phyloP scores from a whole-genome alignment of 2,888 invertebrate genomes.

The Agapostemon virescens region DNA sequence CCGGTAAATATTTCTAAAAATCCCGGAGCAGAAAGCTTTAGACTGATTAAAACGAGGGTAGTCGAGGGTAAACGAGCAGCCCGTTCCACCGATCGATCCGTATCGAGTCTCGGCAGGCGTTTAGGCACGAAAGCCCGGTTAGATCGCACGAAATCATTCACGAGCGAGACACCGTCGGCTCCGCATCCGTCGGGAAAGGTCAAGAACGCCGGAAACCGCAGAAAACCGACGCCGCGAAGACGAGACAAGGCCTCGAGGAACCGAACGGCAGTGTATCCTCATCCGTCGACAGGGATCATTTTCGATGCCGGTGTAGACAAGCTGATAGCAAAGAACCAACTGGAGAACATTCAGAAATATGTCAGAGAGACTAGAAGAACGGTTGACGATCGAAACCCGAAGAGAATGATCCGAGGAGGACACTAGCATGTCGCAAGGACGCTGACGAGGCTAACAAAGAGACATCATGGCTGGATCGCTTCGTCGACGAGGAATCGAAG shows the following conservation, averaged over 20 bases:
- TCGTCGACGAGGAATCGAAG: background rate
- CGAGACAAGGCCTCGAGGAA: background rate
- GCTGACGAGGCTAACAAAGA: background rate
- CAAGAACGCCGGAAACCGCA: conserved; percentile 24
- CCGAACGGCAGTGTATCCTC: conserved; percentile 28
- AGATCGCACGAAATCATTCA: conserved; percentile 10
- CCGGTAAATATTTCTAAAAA: background rate
- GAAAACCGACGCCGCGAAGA: background rate
- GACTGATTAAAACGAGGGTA: background rate
- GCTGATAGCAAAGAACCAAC: background rate
- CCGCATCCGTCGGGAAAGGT: background rate
- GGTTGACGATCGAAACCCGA: background rate
- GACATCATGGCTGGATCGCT: background rate
- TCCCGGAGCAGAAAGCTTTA: background rate
- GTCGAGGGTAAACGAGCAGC: background rate
- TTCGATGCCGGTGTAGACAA: background rate
- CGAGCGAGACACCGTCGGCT: background rate
- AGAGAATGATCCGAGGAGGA: background rate
- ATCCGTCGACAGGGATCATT: background rate
- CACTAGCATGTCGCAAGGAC: background rate
- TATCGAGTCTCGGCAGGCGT: background rate
- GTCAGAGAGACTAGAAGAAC: conserved; percentile 5
- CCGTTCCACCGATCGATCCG: background rate
- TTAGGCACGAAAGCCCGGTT: background rate
- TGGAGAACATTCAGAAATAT: background rate